A percentile compares a stretch with the other conserved stretches of the same genome.
These are phyloP conservation scores for Micronisus gabar DNA, from an alignment of 2,113 vertebrate species.

Conservation along the genomic window DNA sequence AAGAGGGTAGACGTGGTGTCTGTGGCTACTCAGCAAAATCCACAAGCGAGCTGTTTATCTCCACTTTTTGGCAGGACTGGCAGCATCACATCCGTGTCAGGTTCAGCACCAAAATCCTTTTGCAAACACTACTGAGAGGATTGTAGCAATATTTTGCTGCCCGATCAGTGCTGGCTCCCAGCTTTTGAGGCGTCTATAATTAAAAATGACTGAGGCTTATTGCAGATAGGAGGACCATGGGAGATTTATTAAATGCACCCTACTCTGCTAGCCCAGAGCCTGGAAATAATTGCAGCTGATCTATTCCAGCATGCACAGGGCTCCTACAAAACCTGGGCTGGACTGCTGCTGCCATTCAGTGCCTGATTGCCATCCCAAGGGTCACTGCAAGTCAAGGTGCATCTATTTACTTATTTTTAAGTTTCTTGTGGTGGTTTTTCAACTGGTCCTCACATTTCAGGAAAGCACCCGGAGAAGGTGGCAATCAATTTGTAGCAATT, in stretches of 20 bases:
- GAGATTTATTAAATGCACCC: conserved; percentile 44
- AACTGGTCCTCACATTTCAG: background rate
- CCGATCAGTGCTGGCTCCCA: background rate
- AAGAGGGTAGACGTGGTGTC: background rate
- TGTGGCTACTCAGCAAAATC: background rate
- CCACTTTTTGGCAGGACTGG: background rate
- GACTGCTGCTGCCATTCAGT: background rate
- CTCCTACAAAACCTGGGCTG: conserved; percentile 23
- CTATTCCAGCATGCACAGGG: background rate
- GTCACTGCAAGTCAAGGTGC: background rate
- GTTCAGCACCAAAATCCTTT: background rate
- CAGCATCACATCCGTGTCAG: background rate
- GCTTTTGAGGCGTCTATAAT: background rate
- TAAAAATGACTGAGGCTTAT: conserved; percentile 38
- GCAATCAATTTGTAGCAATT: conserved; percentile 10
- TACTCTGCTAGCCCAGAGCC: background rate
- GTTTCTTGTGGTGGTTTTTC: background rate
- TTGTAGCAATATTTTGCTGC: conserved; percentile 16
- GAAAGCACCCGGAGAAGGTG: background rate
- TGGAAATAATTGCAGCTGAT: conserved; percentile 40
- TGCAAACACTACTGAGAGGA: background rate
- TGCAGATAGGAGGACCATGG: background rate
- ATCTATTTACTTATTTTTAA: background rate
- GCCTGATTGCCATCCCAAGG: background rate
- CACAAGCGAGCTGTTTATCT: background rate